phyloP scores from a whole-genome alignment of 2,888 invertebrate genomes.

The Ceratothoa steindachneri region DNA sequence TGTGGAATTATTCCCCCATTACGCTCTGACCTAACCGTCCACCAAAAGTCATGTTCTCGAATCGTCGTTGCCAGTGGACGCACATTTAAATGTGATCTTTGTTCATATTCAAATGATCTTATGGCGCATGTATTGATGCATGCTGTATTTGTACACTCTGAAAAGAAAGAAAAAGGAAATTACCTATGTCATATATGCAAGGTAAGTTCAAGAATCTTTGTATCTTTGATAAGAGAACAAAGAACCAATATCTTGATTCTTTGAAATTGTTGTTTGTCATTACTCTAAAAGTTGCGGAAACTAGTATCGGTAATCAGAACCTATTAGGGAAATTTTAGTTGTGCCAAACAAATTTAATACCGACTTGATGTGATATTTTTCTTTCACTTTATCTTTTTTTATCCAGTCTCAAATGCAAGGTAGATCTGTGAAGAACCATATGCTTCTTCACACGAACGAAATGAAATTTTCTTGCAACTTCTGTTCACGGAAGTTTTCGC shows the following conservation, averaged over 20 bases:
- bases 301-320: too few species aligned
- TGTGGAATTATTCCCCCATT: slow-evolving; percentile 34
- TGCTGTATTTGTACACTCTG: slow-evolving; percentile 31
- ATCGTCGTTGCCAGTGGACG: neutral
- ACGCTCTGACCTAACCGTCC: slow-evolving; percentile 29
- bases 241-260: neutral
- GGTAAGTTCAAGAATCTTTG: too few species aligned
- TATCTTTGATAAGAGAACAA: neutral
- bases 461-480: slow-evolving; percentile 61
- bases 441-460: slow-evolving; percentile 57
- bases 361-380: too few species aligned
- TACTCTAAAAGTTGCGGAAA: too few species aligned
- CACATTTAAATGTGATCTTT: slow-evolving; percentile 34
- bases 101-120: slow-evolving; percentile 35
- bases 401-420: neutral
- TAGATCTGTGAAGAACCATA: slow-evolving; percentile 43
- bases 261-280: too few species aligned
- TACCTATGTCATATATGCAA: slow-evolving; percentile 42
- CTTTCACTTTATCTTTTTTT: neutral
- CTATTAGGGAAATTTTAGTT: too few species aligned
- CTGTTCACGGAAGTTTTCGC: slow-evolving; percentile 55
- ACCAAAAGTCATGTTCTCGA: slow-evolving; percentile 22
- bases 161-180: slow-evolving; percentile 15
- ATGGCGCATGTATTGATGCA: slow-evolving; percentile 41
- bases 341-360: too few species aligned